A percentile compares a stretch with the other conserved stretches of the same genome.
phyloP scores from a whole-genome alignment of 1,140 invertebrate genomes.

The Marisa cornuarietis region DNA sequence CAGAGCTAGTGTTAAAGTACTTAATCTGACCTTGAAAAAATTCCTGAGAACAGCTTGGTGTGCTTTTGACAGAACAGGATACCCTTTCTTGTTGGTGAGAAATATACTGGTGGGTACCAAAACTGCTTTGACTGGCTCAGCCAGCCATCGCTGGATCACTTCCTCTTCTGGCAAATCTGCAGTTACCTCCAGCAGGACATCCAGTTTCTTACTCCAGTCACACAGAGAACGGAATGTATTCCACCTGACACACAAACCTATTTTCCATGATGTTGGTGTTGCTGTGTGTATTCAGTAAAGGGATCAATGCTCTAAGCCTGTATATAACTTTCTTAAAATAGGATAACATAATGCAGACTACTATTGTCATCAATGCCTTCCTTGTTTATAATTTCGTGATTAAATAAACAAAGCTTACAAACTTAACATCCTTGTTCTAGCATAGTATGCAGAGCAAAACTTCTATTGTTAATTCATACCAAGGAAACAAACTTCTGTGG shows the following conservation, averaged over 20 bases:
- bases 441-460: too few species aligned
- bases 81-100: slow-evolving; percentile 77
- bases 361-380: not conserved
- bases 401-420: too few species aligned
- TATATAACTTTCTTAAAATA: too few species aligned
- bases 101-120: slow-evolving; percentile 85
- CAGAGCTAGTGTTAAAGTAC: too few species aligned
- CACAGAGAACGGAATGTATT: slow-evolving; percentile 81
- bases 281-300: too few species aligned
- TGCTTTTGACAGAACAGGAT: slow-evolving; percentile 85
- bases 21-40: slow-evolving; percentile 55
- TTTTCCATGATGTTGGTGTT: not conserved
- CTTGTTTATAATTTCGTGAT: too few species aligned
- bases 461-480: too few species aligned
- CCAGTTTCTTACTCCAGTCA: slow-evolving; percentile 80
- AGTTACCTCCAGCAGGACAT: slow-evolving; percentile 75
- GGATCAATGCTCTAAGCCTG: too few species aligned
- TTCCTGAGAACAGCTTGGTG: slow-evolving; percentile 80
- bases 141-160: slow-evolving; percentile 85
- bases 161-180: slow-evolving; percentile 75
- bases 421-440: too few species aligned
- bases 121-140: slow-evolving; percentile 89
- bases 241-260: slow-evolving; percentile 73
- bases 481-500: too few species aligned
- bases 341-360: too few species aligned